Conservation (phyloP, 1,140 invertebrate species). For the Drosophila paulistorum region DNA sequence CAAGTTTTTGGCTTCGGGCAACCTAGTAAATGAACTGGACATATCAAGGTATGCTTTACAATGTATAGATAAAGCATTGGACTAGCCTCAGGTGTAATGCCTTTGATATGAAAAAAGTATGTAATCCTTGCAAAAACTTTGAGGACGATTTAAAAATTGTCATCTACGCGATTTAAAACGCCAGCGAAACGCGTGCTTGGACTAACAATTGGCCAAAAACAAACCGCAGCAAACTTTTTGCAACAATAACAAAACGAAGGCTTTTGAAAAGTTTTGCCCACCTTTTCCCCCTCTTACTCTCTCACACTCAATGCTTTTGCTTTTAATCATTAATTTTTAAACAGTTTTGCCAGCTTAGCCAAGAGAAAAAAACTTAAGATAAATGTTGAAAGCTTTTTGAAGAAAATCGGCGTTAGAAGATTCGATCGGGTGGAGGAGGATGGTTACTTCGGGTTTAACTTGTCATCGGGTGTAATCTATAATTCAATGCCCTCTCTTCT, state of each 20-base stretch:
- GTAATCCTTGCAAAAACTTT: not conserved
- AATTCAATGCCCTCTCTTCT: conserved; percentile 50
- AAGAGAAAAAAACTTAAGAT: conserved; percentile 49
- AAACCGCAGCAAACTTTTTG: conserved; percentile 6
- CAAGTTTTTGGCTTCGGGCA: not conserved
- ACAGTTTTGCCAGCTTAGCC: conserved; percentile 35
- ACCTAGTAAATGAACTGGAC: not conserved
- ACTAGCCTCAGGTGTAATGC: not conserved
- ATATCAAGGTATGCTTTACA: not conserved
- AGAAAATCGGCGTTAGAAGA: not conserved
- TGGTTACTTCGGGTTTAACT: conserved; percentile 22
- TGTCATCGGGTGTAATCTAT: conserved; percentile 63
- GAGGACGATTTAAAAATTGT: not conserved
- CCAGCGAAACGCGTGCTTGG: conserved; percentile 41
- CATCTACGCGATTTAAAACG: conserved; percentile 16
- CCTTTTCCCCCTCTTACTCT: conserved; percentile 19
- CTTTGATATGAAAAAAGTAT: not conserved
- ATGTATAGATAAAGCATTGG: not conserved
- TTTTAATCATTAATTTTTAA: conserved; percentile 65
- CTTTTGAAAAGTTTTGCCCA: conserved; percentile 30
- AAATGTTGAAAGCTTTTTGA: conserved; percentile 46
- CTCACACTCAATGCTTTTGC: too few species aligned
- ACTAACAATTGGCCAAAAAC: conserved; percentile 31
- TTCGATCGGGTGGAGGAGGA: too few species aligned
- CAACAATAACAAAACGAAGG: conserved; percentile 32